phyloP scores from a whole-genome alignment of 2,797 vertebrate species.

The Etheostoma perlongum region DNA sequence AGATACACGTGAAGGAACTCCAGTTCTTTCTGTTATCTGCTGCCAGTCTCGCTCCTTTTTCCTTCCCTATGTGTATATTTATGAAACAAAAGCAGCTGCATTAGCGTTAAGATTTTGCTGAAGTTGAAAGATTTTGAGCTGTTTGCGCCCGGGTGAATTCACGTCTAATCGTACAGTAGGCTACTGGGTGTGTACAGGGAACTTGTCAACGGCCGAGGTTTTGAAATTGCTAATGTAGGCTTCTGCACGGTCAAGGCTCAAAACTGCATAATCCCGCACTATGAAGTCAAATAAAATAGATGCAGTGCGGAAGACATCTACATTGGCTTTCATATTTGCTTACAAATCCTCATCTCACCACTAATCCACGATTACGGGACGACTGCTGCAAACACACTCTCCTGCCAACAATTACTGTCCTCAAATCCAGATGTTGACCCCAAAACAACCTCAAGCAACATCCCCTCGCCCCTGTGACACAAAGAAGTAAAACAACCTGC shows the following conservation, averaged over 20 bases:
- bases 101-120: too few relatives aligned
- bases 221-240: neutral
- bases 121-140: neutral
- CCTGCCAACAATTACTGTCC: constrained; percentile 39
- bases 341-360: neutral
- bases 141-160: neutral
- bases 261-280: neutral
- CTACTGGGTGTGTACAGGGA: neutral
- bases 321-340: neutral
- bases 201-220: neutral
- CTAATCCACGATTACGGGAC: neutral
- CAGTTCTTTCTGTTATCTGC: neutral
- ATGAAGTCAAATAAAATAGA: neutral
- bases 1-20: neutral
- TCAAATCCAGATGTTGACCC: constrained; percentile 52
- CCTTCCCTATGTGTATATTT: neutral
- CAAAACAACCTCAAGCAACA: constrained; percentile 55
- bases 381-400: constrained; percentile 35
- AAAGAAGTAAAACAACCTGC: constrained; percentile 52
- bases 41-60: neutral
- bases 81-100: neutral
- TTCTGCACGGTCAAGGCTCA: neutral
- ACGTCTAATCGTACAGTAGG: neutral
- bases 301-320: neutral
- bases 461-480: constrained; percentile 27